phyloP scores from a whole-genome alignment of 53 echinoderm and acorn worm species.

The Temnopleurus reevesii region DNA sequence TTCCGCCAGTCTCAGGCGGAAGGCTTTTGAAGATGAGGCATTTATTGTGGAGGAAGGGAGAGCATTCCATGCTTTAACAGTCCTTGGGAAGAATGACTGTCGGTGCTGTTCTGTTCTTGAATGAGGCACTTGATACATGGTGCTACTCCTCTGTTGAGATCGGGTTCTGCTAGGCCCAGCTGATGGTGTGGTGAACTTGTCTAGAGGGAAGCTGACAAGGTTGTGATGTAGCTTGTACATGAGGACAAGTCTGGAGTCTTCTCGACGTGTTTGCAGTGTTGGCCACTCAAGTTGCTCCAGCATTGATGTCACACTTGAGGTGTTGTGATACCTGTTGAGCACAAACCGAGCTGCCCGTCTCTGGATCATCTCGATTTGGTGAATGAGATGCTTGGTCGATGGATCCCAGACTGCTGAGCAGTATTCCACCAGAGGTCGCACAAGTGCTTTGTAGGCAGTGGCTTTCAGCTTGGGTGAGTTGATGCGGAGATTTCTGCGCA shows the following conservation, averaged over 20 bases:
- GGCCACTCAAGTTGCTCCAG: conserved; percentile 19
- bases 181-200: too few relatives aligned
- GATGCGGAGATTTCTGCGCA: background rate
- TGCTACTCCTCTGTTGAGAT: too few relatives aligned
- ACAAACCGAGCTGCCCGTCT: conserved; percentile 46
- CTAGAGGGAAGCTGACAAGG: conserved; percentile 14
- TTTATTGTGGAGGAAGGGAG: too few relatives aligned
- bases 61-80: too few relatives aligned
- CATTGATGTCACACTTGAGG: conserved; percentile 19
- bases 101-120: too few relatives aligned
- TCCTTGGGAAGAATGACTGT: too few relatives aligned
- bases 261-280: conserved; percentile 22
- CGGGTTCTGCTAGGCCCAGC: too few relatives aligned
- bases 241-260: conserved; percentile 20
- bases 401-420: background rate
- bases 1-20: too few relatives aligned
- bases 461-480: background rate
- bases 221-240: conserved; percentile 37
- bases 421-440: background rate
- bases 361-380: conserved; percentile 48
- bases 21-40: too few relatives aligned
- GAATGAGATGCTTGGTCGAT: background rate
- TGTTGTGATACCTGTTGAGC: conserved; percentile 11
- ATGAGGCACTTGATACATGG: too few relatives aligned
- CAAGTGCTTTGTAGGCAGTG: background rate